phyloP scores from a whole-genome alignment of 1,140 invertebrate genomes.

The Hirudo medicinalis region DNA sequence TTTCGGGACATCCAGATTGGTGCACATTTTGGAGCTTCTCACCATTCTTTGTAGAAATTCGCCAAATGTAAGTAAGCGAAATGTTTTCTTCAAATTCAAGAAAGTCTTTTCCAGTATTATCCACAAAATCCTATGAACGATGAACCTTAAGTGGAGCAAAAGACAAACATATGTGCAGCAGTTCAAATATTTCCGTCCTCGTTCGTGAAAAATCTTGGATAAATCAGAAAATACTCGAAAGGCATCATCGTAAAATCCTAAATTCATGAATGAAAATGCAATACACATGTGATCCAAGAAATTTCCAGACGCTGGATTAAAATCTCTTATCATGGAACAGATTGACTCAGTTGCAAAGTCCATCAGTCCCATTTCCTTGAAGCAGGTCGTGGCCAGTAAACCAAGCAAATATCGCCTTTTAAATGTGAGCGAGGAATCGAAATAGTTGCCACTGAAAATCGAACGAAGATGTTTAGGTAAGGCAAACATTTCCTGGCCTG shows the following conservation, averaged over 20 bases:
- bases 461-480: background rate
- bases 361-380: slow-evolving; percentile 1
- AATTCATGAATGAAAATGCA: background rate
- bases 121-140: too few relatives aligned
- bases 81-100: too few relatives aligned
- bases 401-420: background rate
- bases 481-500: background rate
- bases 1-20: too few relatives aligned
- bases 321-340: background rate
- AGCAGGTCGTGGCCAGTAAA: background rate
- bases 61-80: too few relatives aligned
- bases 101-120: too few relatives aligned
- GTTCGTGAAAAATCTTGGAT: too few relatives aligned
- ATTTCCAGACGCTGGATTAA: background rate
- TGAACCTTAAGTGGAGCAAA: too few relatives aligned
- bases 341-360: background rate
- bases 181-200: too few relatives aligned
- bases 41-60: too few relatives aligned
- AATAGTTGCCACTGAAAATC: background rate
- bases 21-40: too few relatives aligned
- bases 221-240: background rate
- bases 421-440: background rate
- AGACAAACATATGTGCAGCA: too few relatives aligned
- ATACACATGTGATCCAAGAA: background rate
- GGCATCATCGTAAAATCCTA: slow-evolving; percentile 1